phyloP scores from a whole-genome alignment of 2,888 invertebrate genomes.

The Dryomyza anilis region DNA sequence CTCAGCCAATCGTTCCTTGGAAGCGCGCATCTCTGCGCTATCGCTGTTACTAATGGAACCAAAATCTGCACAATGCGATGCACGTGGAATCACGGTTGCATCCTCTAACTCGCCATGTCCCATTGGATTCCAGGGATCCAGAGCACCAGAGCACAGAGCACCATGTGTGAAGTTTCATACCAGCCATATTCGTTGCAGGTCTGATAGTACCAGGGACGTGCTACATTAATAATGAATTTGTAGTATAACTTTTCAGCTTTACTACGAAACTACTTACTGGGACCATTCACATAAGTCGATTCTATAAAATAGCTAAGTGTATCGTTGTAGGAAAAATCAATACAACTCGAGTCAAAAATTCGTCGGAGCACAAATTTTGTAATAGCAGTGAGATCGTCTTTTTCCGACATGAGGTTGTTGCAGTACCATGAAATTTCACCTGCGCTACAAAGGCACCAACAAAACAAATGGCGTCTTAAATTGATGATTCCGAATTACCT shows the following conservation, averaged over 20 bases:
- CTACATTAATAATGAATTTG: slow-evolving; percentile 60
- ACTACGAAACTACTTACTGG: too few relatives aligned
- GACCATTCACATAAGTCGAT: slow-evolving; percentile 34
- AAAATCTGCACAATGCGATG: slow-evolving; percentile 51
- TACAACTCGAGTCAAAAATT: slow-evolving; percentile 39
- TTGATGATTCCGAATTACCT: slow-evolving; percentile 42
- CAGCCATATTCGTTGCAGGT: slow-evolving; percentile 87
- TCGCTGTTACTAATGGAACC: slow-evolving; percentile 49
- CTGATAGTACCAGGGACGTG: slow-evolving; percentile 80
- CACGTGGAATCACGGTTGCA: slow-evolving; percentile 49
- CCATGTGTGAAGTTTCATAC: slow-evolving; percentile 82
- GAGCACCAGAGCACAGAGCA: slow-evolving; percentile 59
- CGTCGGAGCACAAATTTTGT: slow-evolving; percentile 42
- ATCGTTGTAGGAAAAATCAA: slow-evolving; percentile 44
- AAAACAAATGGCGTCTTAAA: too few relatives aligned
- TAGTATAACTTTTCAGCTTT: too few relatives aligned
- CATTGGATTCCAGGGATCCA: slow-evolving; percentile 66
- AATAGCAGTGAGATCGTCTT: slow-evolving; percentile 49
- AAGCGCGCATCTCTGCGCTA: slow-evolving; percentile 47
- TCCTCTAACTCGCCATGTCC: slow-evolving; percentile 56
- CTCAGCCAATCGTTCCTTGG: slow-evolving; percentile 52
- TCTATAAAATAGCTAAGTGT: slow-evolving; percentile 40
- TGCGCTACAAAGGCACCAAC: slow-evolving; percentile 35
- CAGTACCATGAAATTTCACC: slow-evolving; percentile 44
- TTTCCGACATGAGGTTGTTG: slow-evolving; percentile 39